A percentile compares a stretch with the other conserved stretches of the same genome.
Conservation (phyloP, 2,113 vertebrate species). For the Megaceryle maxima region DNA sequence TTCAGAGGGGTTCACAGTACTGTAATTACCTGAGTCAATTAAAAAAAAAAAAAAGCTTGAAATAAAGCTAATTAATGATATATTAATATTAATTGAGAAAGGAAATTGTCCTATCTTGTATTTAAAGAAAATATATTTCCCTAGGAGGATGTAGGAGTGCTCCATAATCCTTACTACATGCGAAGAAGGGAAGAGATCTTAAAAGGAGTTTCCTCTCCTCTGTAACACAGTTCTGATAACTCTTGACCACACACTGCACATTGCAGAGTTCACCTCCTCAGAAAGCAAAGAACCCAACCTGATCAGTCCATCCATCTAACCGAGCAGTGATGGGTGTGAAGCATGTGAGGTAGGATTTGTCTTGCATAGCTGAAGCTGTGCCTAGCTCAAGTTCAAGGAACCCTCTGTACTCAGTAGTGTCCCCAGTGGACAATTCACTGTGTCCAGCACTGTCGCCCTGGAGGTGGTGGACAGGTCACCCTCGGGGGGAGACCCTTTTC, state of each 20-base stretch:
- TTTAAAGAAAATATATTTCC: background rate
- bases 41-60: background rate
- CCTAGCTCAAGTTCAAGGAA: background rate
- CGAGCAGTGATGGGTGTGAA: background rate
- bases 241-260: background rate
- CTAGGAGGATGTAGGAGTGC: background rate
- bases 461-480: background rate
- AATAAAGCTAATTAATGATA: background rate
- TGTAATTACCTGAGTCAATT: background rate
- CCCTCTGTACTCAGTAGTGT: background rate
- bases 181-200: background rate
- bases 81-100: background rate
- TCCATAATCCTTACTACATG: background rate
- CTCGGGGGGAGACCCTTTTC: background rate
- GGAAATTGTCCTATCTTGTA: background rate
- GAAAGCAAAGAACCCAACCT: background rate
- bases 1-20: background rate
- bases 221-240: fast-evolving
- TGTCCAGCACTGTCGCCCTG: background rate
- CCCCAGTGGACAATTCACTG: background rate
- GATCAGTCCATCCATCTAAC: background rate
- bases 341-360: background rate
- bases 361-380: background rate
- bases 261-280: background rate
- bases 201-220: background rate